These are phyloP conservation scores for Tinea pellionella DNA, from an alignment of 2,888 invertebrate species.

Conservation along the genomic window DNA sequence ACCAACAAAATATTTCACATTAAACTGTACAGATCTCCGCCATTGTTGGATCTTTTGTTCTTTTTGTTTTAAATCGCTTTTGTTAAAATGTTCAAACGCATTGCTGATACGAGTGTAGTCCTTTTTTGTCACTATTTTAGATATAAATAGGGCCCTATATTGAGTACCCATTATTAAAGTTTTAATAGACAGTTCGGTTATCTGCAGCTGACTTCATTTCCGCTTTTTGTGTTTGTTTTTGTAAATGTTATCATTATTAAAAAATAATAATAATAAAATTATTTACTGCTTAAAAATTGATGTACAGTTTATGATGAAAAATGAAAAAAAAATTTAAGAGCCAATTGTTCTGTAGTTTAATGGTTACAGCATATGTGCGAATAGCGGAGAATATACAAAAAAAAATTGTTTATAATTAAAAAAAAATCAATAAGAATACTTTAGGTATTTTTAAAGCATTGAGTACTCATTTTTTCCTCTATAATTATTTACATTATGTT, in stretches of 20 bases:
- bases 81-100: background rate
- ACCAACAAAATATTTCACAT: background rate
- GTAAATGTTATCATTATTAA: no score
- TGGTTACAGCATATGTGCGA: no score
- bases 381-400: no score
- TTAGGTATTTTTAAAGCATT: no score
- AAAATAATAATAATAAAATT: no score
- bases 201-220: background rate
- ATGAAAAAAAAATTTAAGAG: no score
- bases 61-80: slow-evolving; percentile 1
- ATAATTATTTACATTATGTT: background rate
- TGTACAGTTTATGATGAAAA: no score
- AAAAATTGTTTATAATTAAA: no score
- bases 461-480: no score
- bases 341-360: no score
- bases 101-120: background rate
- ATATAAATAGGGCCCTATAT: slow-evolving; percentile 2
- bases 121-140: background rate
- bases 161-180: background rate
- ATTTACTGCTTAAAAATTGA: no score
- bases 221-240: background rate
- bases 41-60: slow-evolving; percentile 2
- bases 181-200: slow-evolving; percentile 1
- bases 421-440: no score
- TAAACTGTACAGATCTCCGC: background rate